Conservation (phyloP, 2,888 invertebrate species). For the Blera fallax region DNA sequence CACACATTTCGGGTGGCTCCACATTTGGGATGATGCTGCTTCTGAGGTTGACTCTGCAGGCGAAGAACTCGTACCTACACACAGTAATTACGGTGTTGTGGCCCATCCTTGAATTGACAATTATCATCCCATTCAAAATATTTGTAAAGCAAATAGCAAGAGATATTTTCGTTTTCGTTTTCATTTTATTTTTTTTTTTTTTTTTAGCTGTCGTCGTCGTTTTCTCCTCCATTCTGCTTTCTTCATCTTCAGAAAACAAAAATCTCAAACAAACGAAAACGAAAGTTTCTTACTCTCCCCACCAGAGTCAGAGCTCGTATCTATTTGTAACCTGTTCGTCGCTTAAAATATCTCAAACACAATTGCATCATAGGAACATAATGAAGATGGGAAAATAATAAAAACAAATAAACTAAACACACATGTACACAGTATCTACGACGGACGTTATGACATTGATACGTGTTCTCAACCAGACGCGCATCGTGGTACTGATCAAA, state of each 20-base stretch:
- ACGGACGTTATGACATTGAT: constrained; percentile 48
- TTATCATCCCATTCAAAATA: constrained; percentile 30
- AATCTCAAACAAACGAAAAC: constrained; percentile 54
- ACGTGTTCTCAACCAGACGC: background rate
- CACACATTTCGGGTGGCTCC: constrained; percentile 1
- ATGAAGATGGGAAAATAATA: constrained; percentile 54
- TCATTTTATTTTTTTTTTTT: constrained; percentile 10
- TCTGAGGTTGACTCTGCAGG: constrained; percentile 2
- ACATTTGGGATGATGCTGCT: background rate
- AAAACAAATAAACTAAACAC: constrained; percentile 43
- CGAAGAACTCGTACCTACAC: background rate
- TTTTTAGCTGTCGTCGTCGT: constrained; percentile 17
- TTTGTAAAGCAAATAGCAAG: constrained; percentile 42
- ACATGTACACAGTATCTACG: background rate
- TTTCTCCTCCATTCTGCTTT: constrained; percentile 58
- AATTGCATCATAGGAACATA: constrained; percentile 57
- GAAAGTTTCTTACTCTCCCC: constrained; percentile 43
- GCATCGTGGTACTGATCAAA: background rate
- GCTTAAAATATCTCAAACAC: constrained; percentile 29
- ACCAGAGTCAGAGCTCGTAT: background rate
- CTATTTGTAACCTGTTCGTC: constrained; percentile 43
- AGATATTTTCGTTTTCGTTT: constrained; percentile 45
- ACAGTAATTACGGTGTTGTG: constrained; percentile 18
- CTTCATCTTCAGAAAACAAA: constrained; percentile 41
- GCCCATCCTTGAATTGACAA: constrained; percentile 48